Conservation (phyloP, 2,113 vertebrate species). For the Pluvialis apricaria region DNA sequence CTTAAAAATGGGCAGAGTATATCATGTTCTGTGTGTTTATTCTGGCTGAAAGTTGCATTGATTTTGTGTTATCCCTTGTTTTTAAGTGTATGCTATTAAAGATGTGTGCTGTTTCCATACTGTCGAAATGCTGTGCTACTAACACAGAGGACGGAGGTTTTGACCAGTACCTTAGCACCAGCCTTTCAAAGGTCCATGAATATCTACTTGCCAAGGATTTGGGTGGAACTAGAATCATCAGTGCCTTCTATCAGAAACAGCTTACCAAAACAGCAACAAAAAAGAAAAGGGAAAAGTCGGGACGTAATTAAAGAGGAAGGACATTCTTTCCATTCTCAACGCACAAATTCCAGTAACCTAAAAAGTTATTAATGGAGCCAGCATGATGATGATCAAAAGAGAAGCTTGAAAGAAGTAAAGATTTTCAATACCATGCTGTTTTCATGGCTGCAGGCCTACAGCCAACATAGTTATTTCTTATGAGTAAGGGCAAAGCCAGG, state of each 20-base stretch:
- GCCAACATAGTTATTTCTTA: not conserved
- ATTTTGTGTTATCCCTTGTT: not conserved
- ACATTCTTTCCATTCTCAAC: not conserved
- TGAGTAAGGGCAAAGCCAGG: not conserved
- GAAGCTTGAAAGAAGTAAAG: conserved; percentile 13
- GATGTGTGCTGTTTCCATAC: not conserved
- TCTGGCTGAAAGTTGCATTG: not conserved
- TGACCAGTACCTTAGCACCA: not conserved
- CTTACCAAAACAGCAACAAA: not conserved
- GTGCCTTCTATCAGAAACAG: not conserved
- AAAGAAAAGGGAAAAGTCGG: not conserved
- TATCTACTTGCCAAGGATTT: not conserved
- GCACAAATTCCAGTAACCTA: not conserved
- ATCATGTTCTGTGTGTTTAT: not conserved
- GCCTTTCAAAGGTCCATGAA: not conserved
- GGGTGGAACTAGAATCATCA: not conserved
- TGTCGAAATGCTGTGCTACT: not conserved
- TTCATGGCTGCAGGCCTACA: not conserved
- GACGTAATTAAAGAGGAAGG: not conserved
- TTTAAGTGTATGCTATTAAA: not conserved
- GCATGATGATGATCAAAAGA: not conserved
- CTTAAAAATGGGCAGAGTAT: not conserved
- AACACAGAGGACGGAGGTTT: not conserved
- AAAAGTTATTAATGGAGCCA: not conserved
- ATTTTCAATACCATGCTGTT: conserved; percentile 17